A percentile compares a stretch with the other conserved stretches of the same genome.
Conservation (phyloP, 2,113 vertebrate species). For the Coptodon rendalli region DNA sequence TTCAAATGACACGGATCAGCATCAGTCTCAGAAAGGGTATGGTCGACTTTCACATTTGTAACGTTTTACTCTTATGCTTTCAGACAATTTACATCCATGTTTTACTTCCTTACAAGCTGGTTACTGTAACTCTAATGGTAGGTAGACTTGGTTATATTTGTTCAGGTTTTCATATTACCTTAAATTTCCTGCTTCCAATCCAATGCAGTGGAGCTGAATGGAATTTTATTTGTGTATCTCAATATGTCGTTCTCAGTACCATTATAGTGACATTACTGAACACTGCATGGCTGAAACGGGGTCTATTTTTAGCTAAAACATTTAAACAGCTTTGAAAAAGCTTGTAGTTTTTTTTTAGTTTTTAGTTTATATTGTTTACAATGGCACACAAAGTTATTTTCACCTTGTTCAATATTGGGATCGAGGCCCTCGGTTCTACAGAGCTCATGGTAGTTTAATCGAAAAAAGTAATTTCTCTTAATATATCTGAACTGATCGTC, state of each 20-base stretch:
- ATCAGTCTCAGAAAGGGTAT: conserved; percentile 2
- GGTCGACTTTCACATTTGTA: conserved; percentile 12
- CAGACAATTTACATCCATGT: background rate
- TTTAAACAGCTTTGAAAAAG: background rate
- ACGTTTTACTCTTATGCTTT: background rate
- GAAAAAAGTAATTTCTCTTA: background rate
- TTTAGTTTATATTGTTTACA: background rate
- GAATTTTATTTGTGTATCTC: background rate
- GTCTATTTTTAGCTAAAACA: background rate
- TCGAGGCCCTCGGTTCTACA: too few species aligned
- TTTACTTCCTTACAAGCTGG: background rate
- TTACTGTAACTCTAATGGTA: background rate
- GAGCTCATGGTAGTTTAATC: background rate
- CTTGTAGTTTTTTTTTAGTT: background rate
- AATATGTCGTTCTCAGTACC: background rate
- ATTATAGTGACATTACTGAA: background rate
- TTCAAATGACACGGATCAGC: conserved; percentile 43
- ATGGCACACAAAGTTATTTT: background rate
- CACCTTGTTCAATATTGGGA: background rate
- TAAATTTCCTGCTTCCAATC: background rate
- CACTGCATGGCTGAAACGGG: background rate
- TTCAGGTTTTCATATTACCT: background rate
- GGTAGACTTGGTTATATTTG: background rate
- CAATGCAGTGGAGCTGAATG: background rate
- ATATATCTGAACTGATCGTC: background rate